Percentiles rank a stretch among this genome's conserved stretches.
Conservation (phyloP, 2,888 invertebrate species). For the Tridacna gigas region DNA sequence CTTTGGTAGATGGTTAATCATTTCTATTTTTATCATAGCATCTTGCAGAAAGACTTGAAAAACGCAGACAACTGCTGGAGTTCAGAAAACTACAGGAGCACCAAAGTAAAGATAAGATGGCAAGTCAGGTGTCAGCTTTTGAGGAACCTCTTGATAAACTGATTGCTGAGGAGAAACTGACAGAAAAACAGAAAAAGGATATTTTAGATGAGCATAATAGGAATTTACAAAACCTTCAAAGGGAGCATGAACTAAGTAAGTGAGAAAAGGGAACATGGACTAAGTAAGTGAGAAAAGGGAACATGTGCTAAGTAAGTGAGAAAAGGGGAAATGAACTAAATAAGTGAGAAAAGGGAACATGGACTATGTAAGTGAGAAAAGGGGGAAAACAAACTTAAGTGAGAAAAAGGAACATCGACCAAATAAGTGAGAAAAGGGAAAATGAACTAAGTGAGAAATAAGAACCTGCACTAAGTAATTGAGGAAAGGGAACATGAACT, state of each 20-base stretch:
- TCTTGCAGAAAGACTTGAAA: constrained; percentile 80
- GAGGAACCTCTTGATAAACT: constrained; percentile 67
- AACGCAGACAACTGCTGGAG: constrained; percentile 77
- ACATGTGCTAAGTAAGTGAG: no score
- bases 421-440: no score
- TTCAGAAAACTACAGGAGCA: constrained; percentile 73
- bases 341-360: no score
- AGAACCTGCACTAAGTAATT: no score
- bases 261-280: neutral
- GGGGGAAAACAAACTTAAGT: no score
- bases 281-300: no score
- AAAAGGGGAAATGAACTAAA: no score
- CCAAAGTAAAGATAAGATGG: constrained; percentile 65
- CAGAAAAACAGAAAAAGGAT: constrained; percentile 78
- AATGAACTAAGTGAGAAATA: no score
- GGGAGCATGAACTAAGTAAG: constrained; percentile 69
- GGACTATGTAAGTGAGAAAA: no score
- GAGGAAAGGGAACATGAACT: no score
- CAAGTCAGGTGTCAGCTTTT: constrained; percentile 66
- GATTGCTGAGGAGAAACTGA: constrained; percentile 73
- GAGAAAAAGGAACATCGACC: no score
- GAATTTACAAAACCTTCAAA: constrained; percentile 69
- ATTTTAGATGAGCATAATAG: constrained; percentile 75
- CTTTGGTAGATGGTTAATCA: no score
- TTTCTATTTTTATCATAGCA: constrained; percentile 62